A percentile compares a stretch with the other conserved stretches of the same genome.
Conservation (phyloP, 2,113 vertebrate species). For the Cranoglanis bouderius region DNA sequence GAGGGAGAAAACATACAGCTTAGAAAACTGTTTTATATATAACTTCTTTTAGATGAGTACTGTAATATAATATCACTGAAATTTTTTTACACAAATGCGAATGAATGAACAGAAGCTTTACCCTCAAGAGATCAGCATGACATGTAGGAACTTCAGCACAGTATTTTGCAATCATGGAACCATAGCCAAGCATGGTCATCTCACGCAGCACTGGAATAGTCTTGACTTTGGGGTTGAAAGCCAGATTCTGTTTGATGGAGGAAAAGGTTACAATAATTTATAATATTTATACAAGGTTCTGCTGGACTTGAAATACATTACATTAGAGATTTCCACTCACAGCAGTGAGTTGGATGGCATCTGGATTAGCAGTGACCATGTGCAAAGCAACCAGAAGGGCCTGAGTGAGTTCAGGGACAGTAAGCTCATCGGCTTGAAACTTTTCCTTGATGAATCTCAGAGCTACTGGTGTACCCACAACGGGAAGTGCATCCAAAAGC, state of each 20-base stretch:
- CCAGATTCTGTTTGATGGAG: constrained; percentile 66
- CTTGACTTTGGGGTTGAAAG: constrained; percentile 64
- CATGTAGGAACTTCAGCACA: constrained; percentile 65
- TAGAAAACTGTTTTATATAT: neutral
- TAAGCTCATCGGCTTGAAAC: constrained; percentile 69
- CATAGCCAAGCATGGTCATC: constrained; percentile 72
- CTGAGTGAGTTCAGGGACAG: constrained; percentile 65
- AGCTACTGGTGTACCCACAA: constrained; percentile 66
- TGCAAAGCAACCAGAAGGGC: constrained; percentile 70
- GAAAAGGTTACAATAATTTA: neutral
- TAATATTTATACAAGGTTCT: neutral
- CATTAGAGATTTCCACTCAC: constrained; percentile 59
- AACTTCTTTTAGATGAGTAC: neutral
- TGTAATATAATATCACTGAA: neutral
- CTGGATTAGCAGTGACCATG: constrained; percentile 68
- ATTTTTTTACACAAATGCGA: neutral
- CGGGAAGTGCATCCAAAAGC: constrained; percentile 74
- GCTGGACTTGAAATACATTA: neutral
- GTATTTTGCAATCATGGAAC: constrained; percentile 74
- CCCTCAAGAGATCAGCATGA: constrained; percentile 65
- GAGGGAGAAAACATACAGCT: neutral
- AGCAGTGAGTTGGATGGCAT: constrained; percentile 68
- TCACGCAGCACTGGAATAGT: constrained; percentile 65
- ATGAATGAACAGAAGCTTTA: constrained; percentile 39
- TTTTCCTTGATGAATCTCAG: constrained; percentile 76